phyloP scores from a whole-genome alignment of 2,797 vertebrate species.

The Pangasius krempfi region DNA sequence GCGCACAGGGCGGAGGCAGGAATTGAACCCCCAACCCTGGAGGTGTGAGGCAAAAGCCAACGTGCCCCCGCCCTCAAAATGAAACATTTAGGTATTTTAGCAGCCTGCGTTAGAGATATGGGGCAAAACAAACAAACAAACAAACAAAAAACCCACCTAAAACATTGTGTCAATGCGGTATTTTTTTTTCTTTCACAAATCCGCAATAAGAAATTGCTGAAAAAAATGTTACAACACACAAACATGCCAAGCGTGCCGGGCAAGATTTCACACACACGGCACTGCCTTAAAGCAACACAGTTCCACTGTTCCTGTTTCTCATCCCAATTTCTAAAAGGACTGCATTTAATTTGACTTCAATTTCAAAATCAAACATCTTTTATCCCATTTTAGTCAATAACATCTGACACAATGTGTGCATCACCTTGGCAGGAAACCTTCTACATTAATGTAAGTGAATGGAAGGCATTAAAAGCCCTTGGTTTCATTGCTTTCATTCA shows the following conservation, averaged over 20 bases:
- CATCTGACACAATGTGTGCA: neutral
- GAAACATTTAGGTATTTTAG: neutral
- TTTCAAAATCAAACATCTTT: neutral
- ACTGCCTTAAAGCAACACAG: conserved; percentile 30
- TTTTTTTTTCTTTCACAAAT: neutral
- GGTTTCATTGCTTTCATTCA: conserved; percentile 10
- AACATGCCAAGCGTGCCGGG: conserved; percentile 49
- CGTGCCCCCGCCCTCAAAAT: neutral
- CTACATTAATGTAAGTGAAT: neutral
- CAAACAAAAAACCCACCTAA: neutral
- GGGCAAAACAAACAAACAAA: neutral
- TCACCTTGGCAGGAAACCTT: neutral
- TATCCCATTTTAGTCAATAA: neutral
- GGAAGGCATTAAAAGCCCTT: neutral
- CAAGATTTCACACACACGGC: conserved; percentile 1
- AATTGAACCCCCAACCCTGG: too few relatives aligned
- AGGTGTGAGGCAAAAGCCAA: too few relatives aligned
- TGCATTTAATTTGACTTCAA: neutral
- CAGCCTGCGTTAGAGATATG: too few relatives aligned
- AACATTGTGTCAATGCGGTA: neutral
- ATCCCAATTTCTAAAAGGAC: neutral
- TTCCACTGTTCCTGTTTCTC: neutral
- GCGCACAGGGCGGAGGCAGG: too few relatives aligned
- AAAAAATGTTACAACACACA: conserved; percentile 21
- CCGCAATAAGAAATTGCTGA: neutral